Evolutionary conservation across 2,888 invertebrate species (phyloP), one percentile per base, ranked within the genome.

Genomic region (Cephus pygmeus): DNA sequence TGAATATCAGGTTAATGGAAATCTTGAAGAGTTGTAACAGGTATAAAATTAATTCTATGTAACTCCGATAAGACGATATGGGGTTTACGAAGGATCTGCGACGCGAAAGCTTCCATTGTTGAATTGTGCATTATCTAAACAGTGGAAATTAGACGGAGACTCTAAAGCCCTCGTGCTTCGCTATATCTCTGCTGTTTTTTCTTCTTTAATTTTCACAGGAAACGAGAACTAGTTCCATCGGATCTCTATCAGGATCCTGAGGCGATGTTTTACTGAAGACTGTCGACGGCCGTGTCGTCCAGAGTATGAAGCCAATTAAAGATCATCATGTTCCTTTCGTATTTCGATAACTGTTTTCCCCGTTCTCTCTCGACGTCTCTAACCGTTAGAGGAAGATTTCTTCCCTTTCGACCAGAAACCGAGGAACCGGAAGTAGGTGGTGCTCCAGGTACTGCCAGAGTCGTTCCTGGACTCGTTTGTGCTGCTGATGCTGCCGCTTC

Each of bases 271-370:
- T 78, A 78, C 78, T 78, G 75, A 36, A 78, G 69, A 56, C 69
- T 76, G 23, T 93, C 94, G 82, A 92, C 93, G 56, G 94, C 93
- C 0, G 94, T 94, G 83, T 97, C 96, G 88, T 97, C 96, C 33
- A 98, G 93, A 1, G 96, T 96, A 90, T 97, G 97, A 1, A 98
- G 93, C 98, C 98, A 98, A 92, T 97, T 97, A 92, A 98, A 98
- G 79, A 98, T 98, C 96, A 97, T 97, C 95, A 98, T 97, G 91
- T 98, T 98, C n/a, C 97, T 92, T 88, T 97, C 97, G 92, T 97
- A 97, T 87, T 97, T 97, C n/a, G 96, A 96, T 15, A 97, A 93
- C 0, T 97, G 97, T 80, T 96, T 95, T 0, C 97, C 97, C 0
- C 96, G 93, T 88, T 97, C 96, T 76, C 96, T 92, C 86, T 97